Base-by-base conservation (phyloP, 2,113 vertebrate genomes). In the Sprattus sprattus region DNA sequence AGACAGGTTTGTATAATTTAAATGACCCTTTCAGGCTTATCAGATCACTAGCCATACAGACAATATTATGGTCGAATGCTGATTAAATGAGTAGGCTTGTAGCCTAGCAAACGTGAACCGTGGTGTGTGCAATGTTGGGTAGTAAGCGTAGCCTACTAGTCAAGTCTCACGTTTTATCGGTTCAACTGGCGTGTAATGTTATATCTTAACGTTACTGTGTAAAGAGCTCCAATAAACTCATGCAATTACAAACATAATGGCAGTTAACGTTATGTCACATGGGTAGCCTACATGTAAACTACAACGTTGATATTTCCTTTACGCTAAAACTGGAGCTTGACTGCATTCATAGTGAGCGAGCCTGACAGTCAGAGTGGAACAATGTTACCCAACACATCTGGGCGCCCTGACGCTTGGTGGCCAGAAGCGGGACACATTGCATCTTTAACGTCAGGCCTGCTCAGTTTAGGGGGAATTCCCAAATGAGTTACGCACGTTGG, bases 1-100 rank as follows among this genome's bases (percentile, higher is more conserved):
- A 90, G 98, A 99, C 97, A 99, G 98, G 98, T 99, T 80, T 2
- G 64, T 28, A 25, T 8, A 25, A 54, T 54, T 54, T 54, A 4
- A 54, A 3, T 71, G 64, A 25, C n/a, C 28, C 64, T 71, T 13
- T 67, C 7, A 67, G 25, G 13, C 16, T 54, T 15, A 32, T 71
- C 64, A 67, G n/a, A 67, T 67, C 64, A 71, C 25, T 71, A 71
- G 64, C 25, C 11, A 15, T 1, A 54, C 64, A 71, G 22, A 32
- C 0, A 28, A 32, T 0, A 11, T 28, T 8, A 32, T 64, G 60
- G 60, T 25, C 22, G 20, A 64, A 64, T 32, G n/a, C 25, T 71
- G 25, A 71, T 71, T 22, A 4, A 10, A 67, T 28, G n/a, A 28
- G 28, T 67, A 11, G 25, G 8, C 9, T 13, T 3, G 64, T 25